A percentile compares a stretch with the other conserved stretches of the same genome.
These are phyloP conservation scores for Latrodectus geometricus DNA, from an alignment of 1,140 invertebrate species.

Conservation along the genomic window DNA sequence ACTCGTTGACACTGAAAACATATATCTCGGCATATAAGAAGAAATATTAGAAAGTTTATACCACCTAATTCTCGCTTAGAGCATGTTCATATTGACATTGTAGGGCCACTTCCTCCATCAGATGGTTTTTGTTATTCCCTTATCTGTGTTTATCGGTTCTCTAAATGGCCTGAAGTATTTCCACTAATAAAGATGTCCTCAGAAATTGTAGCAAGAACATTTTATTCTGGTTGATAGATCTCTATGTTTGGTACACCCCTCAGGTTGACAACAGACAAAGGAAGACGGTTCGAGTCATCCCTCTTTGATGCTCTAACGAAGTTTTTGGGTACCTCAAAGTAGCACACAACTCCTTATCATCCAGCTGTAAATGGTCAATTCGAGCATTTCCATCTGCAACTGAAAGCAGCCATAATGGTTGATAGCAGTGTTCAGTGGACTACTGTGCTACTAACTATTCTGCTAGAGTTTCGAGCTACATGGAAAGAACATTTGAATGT, in stretches of 20 bases:
- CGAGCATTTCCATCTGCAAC: conserved; percentile 69
- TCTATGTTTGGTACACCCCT: conserved; percentile 65
- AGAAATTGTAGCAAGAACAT: conserved; percentile 66
- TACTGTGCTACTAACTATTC: too few relatives aligned
- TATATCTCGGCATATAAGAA: conserved; percentile 24
- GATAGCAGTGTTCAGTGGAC: too few relatives aligned
- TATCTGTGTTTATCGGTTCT: conserved; percentile 70
- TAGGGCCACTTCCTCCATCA: too few relatives aligned
- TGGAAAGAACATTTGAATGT: too few relatives aligned
- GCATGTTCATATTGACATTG: too few relatives aligned
- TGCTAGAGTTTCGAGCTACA: too few relatives aligned
- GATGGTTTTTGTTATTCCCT: too few relatives aligned
- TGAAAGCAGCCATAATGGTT: conserved; percentile 65
- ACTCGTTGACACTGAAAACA: conserved; percentile 41
- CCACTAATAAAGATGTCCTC: conserved; percentile 60
- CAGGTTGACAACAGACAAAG: conserved; percentile 68
- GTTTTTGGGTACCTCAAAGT: not conserved
- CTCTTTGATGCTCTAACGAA: not conserved
- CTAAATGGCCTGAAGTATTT: conserved; percentile 67
- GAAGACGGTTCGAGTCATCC: conserved; percentile 69
- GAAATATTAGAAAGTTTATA: not conserved
- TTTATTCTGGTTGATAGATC: conserved; percentile 67
- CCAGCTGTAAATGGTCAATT: conserved; percentile 67
- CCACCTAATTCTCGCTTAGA: too few relatives aligned
- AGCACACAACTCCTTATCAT: conserved; percentile 55